Conservation (phyloP, 2,888 invertebrate genomes). For the Lithophane semibrunnea region DNA sequence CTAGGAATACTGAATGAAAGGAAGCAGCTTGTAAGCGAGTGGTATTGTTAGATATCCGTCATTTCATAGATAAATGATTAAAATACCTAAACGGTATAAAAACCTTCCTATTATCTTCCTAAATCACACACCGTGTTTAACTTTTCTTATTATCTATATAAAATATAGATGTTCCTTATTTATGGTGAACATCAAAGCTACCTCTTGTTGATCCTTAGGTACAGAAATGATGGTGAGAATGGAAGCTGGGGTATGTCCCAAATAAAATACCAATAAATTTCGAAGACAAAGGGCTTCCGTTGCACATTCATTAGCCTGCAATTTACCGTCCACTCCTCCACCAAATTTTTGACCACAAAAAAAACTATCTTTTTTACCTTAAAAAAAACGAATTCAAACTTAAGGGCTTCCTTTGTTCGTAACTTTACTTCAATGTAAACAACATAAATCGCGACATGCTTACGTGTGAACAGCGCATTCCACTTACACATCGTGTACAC, state of each 20-base stretch:
- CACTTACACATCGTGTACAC: conserved; percentile 68
- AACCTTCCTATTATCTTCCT: background rate
- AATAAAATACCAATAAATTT: conserved; percentile 38
- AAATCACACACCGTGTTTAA: background rate
- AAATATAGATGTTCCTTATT: background rate
- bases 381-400: conserved; percentile 60
- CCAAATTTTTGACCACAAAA: conserved; percentile 39
- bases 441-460: conserved; percentile 73
- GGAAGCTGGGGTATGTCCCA: background rate
- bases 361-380: conserved; percentile 15
- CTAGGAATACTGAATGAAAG: background rate
- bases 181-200: background rate
- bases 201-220: background rate
- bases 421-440: conserved; percentile 65
- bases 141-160: background rate
- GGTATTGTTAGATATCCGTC: background rate
- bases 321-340: conserved; percentile 42
- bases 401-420: conserved; percentile 57
- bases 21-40: background rate
- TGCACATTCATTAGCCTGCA: conserved; percentile 49
- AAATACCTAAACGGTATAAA: background rate
- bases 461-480: conserved; percentile 77
- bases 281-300: conserved; percentile 53
- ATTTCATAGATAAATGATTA: background rate
- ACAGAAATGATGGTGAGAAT: background rate